phyloP scores from a whole-genome alignment of 2,888 invertebrate species.

The Glyphotaelius pellucidus region DNA sequence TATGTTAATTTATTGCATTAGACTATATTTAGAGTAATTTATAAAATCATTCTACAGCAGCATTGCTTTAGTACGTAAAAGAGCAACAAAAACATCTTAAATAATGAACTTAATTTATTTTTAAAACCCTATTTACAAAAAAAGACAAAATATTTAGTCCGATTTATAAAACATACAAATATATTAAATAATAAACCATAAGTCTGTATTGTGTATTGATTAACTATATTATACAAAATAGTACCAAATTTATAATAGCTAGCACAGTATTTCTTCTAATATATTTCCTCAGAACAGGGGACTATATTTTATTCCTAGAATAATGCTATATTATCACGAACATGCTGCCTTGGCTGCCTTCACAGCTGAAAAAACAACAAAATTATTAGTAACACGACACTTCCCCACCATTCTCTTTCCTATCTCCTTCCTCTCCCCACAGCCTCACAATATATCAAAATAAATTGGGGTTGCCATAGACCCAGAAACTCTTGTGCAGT shows the following conservation, averaged over 20 bases:
- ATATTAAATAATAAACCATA: slow-evolving; percentile 54
- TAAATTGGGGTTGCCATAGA: no score
- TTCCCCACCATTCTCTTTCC: no score
- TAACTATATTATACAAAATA: slow-evolving; percentile 53
- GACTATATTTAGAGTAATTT: neutral
- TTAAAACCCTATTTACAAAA: neutral
- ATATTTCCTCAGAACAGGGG: slow-evolving; percentile 36
- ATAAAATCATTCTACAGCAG: neutral
- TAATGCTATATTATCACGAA: slow-evolving; percentile 70
- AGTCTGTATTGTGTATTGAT: slow-evolving; percentile 29
- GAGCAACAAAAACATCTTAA: neutral
- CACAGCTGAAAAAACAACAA: slow-evolving; percentile 72
- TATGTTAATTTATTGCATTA: neutral
- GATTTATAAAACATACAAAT: slow-evolving; percentile 59
- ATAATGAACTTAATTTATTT: neutral
- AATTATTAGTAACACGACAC: neutral
- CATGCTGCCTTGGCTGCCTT: slow-evolving; percentile 78
- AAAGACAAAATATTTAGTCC: neutral
- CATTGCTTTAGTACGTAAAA: neutral
- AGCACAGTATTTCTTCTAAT: slow-evolving; percentile 23
- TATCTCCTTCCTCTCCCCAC: no score
- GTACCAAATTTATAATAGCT: slow-evolving; percentile 52
- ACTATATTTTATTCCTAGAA: slow-evolving; percentile 7
- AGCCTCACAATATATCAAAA: no score
- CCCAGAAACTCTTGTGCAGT: no score